phyloP scores from a whole-genome alignment of 2,113 vertebrate species.

The Etheostoma cragini region DNA sequence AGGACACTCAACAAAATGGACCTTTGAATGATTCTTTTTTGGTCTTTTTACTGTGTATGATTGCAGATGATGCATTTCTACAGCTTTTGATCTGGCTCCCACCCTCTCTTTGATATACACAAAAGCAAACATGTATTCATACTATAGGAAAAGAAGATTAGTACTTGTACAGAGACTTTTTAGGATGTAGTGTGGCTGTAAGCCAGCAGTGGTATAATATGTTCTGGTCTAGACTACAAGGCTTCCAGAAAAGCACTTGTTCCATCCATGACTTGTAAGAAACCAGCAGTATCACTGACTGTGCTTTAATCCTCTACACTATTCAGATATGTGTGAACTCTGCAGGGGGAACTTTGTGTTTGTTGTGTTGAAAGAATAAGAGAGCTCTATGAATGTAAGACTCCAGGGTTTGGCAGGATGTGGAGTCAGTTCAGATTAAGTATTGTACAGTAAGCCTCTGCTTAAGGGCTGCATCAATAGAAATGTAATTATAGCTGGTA shows the following conservation, averaged over 20 bases:
- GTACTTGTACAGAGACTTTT: constrained; percentile 39
- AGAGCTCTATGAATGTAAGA: not conserved
- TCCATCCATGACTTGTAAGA: constrained; percentile 4
- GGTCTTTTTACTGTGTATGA: constrained; percentile 47
- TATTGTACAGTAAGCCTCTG: constrained; percentile 1
- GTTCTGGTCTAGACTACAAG: constrained; percentile 53
- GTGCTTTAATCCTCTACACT: not conserved
- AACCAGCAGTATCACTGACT: not conserved
- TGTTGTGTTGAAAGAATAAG: not conserved
- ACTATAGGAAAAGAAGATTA: constrained; percentile 53
- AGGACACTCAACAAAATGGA: constrained; percentile 53
- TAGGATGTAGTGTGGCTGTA: constrained; percentile 18
- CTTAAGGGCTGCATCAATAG: constrained; percentile 16
- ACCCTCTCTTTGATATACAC: constrained; percentile 53
- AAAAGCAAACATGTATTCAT: constrained; percentile 37
- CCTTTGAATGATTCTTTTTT: constrained; percentile 58
- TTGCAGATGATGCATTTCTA: constrained; percentile 55
- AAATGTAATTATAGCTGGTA: not conserved
- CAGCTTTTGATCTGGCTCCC: constrained; percentile 61
- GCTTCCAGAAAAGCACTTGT: constrained; percentile 39
- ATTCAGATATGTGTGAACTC: constrained; percentile 21
- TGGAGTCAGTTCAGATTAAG: constrained; percentile 18
- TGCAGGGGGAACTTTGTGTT: not conserved
- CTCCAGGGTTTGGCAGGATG: constrained; percentile 26
- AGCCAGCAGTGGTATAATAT: constrained; percentile 38